Evolutionary conservation across 2,797 vertebrate species (phyloP).

Genomic region (Nannoperca australis): DNA sequence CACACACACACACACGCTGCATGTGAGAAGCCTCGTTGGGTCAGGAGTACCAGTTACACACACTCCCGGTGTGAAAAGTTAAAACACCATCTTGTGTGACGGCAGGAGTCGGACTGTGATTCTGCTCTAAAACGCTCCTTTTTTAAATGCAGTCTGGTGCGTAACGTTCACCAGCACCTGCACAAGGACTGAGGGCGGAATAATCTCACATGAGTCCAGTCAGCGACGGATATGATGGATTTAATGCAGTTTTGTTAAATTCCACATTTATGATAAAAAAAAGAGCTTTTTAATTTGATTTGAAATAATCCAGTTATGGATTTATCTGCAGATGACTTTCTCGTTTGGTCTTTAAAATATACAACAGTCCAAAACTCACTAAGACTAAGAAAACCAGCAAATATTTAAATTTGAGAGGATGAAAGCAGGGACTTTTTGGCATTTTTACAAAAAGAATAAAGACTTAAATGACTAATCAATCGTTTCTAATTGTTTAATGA

Average conservation of each 20-base stretch:
- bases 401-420: too few species aligned
- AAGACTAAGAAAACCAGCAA: too few species aligned
- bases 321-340: background rate
- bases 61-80: background rate
- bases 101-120: background rate
- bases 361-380: too few species aligned
- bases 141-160: constrained; percentile 8
- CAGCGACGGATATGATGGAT: background rate
- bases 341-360: background rate
- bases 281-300: background rate
- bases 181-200: background rate
- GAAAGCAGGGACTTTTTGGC: background rate
- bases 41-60: constrained; percentile 41
- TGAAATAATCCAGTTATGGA: too few species aligned
- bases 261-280: background rate
- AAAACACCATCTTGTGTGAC: background rate
- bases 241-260: background rate
- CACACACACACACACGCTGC: constrained; percentile 9
- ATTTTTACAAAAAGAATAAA: background rate
- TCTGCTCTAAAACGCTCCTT: background rate
- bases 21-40: constrained; percentile 23
- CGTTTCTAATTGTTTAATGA: too few species aligned
- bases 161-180: background rate
- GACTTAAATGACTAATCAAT: too few species aligned
- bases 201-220: background rate